Base-by-base conservation (phyloP, 2,797 vertebrate species). In the Sebastiscus albofasciatus region DNA sequence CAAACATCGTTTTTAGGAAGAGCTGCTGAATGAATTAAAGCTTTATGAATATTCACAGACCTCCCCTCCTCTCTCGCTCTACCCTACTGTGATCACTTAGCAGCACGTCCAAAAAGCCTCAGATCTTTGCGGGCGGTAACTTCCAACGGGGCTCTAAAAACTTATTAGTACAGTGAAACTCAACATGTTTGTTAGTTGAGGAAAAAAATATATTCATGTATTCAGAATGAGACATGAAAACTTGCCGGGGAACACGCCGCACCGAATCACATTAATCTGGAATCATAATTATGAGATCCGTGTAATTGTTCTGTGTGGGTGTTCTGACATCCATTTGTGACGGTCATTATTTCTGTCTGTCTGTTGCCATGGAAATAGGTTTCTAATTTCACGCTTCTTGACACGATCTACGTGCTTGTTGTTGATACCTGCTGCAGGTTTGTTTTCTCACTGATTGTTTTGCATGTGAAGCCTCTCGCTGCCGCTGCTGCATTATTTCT, bases 11-110 rank as follows among this genome's bases (percentile, higher is more conserved):
- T 89, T 84, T 84, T 62, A 49, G 71, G 71, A 72, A 49, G 71
- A 81, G 73, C 27, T 46, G n/a, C 52, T 39, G 79, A 80, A 83
- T 84, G 85, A 86, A 87, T 91, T 81, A 84, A 31, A 77, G 75
- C 68, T 71, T 81, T 13, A 87, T 89, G 77, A 91, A 91, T 90
- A 93, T 92, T 92, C 81, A 79, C 75, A 68, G 52, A 24, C 36
- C 77, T 75, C 77, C 83, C 82, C 83, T 86, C 72, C 84, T 75
- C 72, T 72, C 76, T 70, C 16, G 26, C 74, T 72, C 72, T 69
- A 7, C 42, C 75, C 84, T 31, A 73, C 84, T 86, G 89, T 31
- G 84, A 90, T 85, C 77, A 18, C 84, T 93, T 83, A 89, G 81
- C 80, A 52, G 54, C 70, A 29, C 4, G 9, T 70, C 87, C 77